A percentile compares a stretch with the other conserved stretches of the same genome.
These are phyloP conservation scores for Grammomys dolichurus DNA, from an alignment of 2,113 vertebrate species.

Conservation along the genomic window DNA sequence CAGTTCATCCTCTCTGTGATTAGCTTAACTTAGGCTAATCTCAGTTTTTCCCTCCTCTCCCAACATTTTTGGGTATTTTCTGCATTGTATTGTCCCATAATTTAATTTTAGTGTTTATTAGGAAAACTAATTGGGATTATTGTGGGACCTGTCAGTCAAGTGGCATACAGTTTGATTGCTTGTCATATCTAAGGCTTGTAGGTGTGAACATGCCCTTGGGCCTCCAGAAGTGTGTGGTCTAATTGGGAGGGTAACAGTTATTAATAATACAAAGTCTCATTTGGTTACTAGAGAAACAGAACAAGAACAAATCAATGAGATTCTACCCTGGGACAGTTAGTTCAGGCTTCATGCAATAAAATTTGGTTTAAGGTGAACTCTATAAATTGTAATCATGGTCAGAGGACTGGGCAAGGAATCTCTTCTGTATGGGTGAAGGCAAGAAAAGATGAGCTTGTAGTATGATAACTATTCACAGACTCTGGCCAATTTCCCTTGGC, in stretches of 20 bases:
- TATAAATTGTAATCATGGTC: not conserved
- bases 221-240: conserved; percentile 22
- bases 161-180: not conserved
- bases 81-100: conserved; percentile 58
- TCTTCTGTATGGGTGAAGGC: not conserved
- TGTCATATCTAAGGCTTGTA: conserved; percentile 24
- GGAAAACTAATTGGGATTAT: conserved; percentile 63
- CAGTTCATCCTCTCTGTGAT: conserved; percentile 57
- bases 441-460: not conserved
- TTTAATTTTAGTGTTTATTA: conserved; percentile 67
- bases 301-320: not conserved
- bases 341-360: conserved; percentile 24
- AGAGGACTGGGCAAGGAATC: conserved; percentile 12
- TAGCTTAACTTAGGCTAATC: conserved; percentile 51
- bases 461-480: not conserved
- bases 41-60: conserved; percentile 37
- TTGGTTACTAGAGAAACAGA: not conserved
- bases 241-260: not conserved
- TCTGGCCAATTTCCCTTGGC: not conserved
- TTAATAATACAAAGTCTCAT: not conserved
- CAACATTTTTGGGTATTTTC: conserved; percentile 55
- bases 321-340: not conserved
- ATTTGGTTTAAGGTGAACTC: not conserved
- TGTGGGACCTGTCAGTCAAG: conserved; percentile 38
- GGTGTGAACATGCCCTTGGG: not conserved